Base-by-base conservation (phyloP, 1,140 invertebrate genomes). In the Dinothrombium tinctorium region DNA sequence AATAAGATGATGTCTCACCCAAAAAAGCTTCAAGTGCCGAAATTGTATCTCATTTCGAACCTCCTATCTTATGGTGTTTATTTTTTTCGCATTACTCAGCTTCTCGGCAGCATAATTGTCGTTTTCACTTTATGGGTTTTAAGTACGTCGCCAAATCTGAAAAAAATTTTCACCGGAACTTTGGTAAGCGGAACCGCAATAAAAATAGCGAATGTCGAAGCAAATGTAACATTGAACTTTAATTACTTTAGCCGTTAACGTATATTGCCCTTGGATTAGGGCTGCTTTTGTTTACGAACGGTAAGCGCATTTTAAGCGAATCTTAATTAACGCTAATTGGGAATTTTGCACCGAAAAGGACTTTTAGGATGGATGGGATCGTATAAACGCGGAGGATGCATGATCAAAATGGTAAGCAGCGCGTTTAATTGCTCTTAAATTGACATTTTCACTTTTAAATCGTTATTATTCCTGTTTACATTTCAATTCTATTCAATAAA, bases 51-150 rank as follows among this genome's bases (percentile, higher is more conserved):
- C n/a, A n/a, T n/a, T n/a, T n/a, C n/a, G n/a, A n/a, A n/a, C n/a
- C n/a, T n/a, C n/a, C n/a, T n/a, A n/a, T n/a, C n/a, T n/a, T n/a
- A n/a, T n/a, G n/a, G n/a, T n/a, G n/a, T 19, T 41, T 19, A 15
- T n/a, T 19, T 42, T n/a, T 29, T 45, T 43, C 37, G 25, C 45
- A 14, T 50, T 43, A 43, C 50, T 17, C 48, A 62, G 60, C 25
- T 60, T 5, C 43, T 54, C 4, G 60, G 60, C 6, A 57, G 53
- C 40, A 45, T 50, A 9, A 43, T 61, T 9, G 56, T 62, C 32
- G 57, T 54, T 4, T 60, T 54, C 46, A 58, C 61, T 50, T 51
- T 56, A n/a, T 62, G 60, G 60, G 51, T 60, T 23, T 47, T 62
- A 17, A 56, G 57, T 19, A 61, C 60, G 19, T 60, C 60, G 5